These are phyloP conservation scores for Agraylea sexmaculata DNA, from an alignment of 1,140 invertebrate species.

Conservation along the genomic window DNA sequence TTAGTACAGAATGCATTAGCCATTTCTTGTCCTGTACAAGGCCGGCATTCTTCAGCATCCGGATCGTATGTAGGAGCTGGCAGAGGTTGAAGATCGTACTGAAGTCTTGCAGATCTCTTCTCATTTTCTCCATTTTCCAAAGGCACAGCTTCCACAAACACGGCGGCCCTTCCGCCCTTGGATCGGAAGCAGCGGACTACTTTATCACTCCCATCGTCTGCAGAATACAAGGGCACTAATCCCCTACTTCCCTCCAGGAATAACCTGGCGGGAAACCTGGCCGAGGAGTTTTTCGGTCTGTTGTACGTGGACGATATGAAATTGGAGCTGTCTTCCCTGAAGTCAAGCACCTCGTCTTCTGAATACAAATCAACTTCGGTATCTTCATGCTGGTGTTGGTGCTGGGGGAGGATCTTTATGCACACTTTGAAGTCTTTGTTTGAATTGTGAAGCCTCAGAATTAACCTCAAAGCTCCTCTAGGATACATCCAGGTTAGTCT, in stretches of 20 bases:
- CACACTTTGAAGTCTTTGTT: constrained; percentile 58
- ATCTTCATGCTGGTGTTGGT: constrained; percentile 21
- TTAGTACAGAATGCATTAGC: constrained; percentile 67
- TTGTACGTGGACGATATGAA: constrained; percentile 3
- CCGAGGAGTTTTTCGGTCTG: neutral
- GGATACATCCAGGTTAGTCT: constrained; percentile 62
- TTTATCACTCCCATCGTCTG: constrained; percentile 46
- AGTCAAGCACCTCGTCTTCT: constrained; percentile 19
- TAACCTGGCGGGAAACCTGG: constrained; percentile 45
- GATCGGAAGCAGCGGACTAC: constrained; percentile 56
- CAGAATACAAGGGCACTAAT: constrained; percentile 50
- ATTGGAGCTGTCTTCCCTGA: constrained; percentile 13
- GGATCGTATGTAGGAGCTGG: constrained; percentile 40
- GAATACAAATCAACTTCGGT: constrained; percentile 20
- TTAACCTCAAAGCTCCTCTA: constrained; percentile 56
- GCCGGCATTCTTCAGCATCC: constrained; percentile 58
- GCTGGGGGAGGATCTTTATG: constrained; percentile 42
- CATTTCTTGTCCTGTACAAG: constrained; percentile 61
- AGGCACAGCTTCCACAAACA: constrained; percentile 52
- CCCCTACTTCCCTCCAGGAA: constrained; percentile 56
- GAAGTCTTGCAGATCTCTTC: constrained; percentile 44
- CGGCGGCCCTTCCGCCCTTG: constrained; percentile 50
- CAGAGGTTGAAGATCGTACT: constrained; percentile 54
- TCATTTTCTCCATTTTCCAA: constrained; percentile 31
- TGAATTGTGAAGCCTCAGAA: constrained; percentile 47